Conservation (phyloP, 2,888 invertebrate species). For the Habroteleia sp. region DNA sequence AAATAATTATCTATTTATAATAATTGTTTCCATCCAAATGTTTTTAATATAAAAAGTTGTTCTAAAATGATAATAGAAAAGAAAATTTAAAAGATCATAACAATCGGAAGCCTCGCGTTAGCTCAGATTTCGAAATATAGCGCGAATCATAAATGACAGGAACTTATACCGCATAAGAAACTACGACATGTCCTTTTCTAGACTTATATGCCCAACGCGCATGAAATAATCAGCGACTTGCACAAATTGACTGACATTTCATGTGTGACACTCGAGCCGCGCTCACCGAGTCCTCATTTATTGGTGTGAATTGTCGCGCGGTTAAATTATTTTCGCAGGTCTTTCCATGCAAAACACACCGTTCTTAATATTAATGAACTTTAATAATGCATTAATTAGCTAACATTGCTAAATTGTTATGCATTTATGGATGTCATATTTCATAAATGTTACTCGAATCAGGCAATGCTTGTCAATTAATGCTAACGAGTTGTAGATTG, state of each 20-base stretch:
- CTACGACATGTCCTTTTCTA: conserved; percentile 31
- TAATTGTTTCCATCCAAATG: no score
- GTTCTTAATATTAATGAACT: conserved; percentile 11
- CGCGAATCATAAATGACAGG: conserved; percentile 33
- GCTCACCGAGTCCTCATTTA: neutral
- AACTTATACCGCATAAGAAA: conserved; percentile 19
- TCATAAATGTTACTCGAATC: conserved; percentile 9
- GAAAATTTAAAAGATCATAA: no score
- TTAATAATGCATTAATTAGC: conserved; percentile 15
- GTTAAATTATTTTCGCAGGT: conserved; percentile 2
- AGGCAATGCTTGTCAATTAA: conserved; percentile 9
- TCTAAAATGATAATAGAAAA: no score
- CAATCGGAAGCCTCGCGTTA: no score
- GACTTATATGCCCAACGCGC: conserved; percentile 26
- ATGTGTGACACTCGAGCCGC: conserved; percentile 19
- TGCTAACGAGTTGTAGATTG: conserved; percentile 5
- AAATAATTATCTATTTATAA: no score
- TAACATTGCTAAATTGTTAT: conserved; percentile 21
- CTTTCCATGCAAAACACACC: conserved; percentile 6
- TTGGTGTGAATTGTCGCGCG: conserved; percentile 2
- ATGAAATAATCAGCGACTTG: conserved; percentile 33
- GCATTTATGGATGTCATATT: conserved; percentile 13
- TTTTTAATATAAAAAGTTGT: no score
- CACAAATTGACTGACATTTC: conserved; percentile 41
- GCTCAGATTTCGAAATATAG: conserved; percentile 25